These are phyloP conservation scores for Leucophora obtusa DNA, from an alignment of 2,888 invertebrate genomes.

Conservation along the genomic window DNA sequence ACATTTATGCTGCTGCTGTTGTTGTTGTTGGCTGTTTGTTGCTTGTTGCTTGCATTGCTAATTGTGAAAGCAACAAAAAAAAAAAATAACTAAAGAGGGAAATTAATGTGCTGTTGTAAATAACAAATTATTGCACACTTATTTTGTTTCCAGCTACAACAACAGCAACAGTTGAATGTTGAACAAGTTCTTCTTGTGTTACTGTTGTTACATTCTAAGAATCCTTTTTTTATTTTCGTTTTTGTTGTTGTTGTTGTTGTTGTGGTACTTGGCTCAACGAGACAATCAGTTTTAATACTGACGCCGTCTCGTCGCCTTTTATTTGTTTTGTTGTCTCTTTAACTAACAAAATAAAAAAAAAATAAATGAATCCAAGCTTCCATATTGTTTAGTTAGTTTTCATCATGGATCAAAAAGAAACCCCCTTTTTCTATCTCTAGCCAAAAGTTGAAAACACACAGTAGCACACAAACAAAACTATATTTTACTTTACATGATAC, in stretches of 20 bases:
- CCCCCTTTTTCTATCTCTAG: slow-evolving; percentile 1
- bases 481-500: slow-evolving; percentile 41
- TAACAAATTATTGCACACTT: slow-evolving; percentile 70
- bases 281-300: slow-evolving; percentile 64
- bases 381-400: slow-evolving; percentile 43
- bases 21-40: slow-evolving; percentile 10
- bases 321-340: slow-evolving; percentile 55
- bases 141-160: slow-evolving; percentile 55
- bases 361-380: slow-evolving; percentile 34
- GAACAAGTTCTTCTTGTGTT: slow-evolving; percentile 62
- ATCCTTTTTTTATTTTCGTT: slow-evolving; percentile 48
- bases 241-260: slow-evolving; percentile 24
- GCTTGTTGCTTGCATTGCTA: slow-evolving; percentile 56
- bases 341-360: slow-evolving; percentile 26
- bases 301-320: slow-evolving; percentile 64
- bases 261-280: slow-evolving; percentile 41
- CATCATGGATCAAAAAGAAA: slow-evolving; percentile 56
- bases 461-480: slow-evolving; percentile 24
- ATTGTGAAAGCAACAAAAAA: slow-evolving; percentile 59
- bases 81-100: slow-evolving; percentile 32
- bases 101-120: slow-evolving; percentile 68
- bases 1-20: slow-evolving; percentile 4
- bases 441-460: slow-evolving; percentile 7
- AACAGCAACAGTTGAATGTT: slow-evolving; percentile 59
- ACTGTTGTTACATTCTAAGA: slow-evolving; percentile 64